phyloP scores from a whole-genome alignment of 2,797 vertebrate genomes.

The Tapirus indicus region DNA sequence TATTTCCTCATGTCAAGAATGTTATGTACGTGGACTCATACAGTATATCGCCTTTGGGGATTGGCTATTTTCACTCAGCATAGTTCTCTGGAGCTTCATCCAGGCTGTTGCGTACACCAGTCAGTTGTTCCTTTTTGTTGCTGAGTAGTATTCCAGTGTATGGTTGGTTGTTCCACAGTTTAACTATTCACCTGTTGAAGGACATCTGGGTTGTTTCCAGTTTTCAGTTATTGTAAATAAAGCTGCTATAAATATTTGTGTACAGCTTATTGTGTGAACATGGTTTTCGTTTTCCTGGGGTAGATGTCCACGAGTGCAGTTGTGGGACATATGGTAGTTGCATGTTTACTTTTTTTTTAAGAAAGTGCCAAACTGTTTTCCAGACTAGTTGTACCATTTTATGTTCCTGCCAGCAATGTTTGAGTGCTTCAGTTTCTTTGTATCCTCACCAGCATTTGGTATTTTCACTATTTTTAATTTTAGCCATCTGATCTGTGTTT shows the following conservation, averaged over 20 bases:
- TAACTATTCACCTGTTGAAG: not conserved
- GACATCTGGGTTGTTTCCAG: not conserved
- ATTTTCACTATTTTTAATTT: not conserved
- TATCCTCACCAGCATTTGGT: not conserved
- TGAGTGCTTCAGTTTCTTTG: not conserved
- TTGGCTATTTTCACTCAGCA: not conserved
- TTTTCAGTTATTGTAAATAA: not conserved
- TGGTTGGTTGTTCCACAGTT: not conserved
- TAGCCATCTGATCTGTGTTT: not conserved
- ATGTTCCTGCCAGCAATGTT: not conserved
- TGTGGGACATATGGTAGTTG: not conserved
- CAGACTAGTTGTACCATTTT: not conserved
- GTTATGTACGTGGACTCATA: not conserved
- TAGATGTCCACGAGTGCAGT: not conserved
- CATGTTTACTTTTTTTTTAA: not conserved
- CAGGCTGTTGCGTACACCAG: not conserved
- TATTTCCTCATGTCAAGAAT: slow-evolving; percentile 1
- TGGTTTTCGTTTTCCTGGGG: not conserved
- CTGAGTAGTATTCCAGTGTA: not conserved
- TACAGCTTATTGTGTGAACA: not conserved
- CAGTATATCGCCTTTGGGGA: not conserved
- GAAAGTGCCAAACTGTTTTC: not conserved
- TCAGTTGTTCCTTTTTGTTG: not conserved
- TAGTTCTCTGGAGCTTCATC: not conserved
- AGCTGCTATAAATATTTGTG: not conserved